A percentile compares a stretch with the other conserved stretches of the same genome.
Conservation (phyloP, 2,113 vertebrate species). For the Oreotrochilus melanogaster region DNA sequence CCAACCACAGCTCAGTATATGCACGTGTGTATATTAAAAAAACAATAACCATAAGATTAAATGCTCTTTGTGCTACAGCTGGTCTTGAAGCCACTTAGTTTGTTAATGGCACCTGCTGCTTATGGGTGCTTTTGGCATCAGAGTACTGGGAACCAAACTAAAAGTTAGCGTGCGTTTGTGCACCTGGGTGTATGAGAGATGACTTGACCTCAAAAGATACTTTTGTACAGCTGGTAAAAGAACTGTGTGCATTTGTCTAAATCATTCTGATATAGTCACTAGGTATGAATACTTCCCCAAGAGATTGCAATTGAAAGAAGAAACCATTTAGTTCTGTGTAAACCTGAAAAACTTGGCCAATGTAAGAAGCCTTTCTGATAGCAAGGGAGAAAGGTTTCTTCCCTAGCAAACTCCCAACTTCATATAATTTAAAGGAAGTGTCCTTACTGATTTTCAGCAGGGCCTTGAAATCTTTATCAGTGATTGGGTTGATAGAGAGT, state of each 20-base stretch:
- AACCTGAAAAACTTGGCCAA: not conserved
- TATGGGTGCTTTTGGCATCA: not conserved
- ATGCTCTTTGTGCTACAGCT: not conserved
- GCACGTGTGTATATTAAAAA: not conserved
- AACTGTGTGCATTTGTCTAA: not conserved
- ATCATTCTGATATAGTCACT: not conserved
- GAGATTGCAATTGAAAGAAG: not conserved
- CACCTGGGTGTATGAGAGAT: not conserved
- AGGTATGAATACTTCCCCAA: not conserved
- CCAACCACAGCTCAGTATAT: not conserved
- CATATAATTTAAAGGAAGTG: not conserved
- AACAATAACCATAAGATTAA: not conserved
- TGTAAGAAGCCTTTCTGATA: not conserved
- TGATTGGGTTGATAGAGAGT: not conserved
- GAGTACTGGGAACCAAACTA: not conserved
- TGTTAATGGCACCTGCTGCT: not conserved
- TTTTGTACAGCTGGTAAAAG: not conserved
- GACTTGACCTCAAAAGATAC: not conserved
- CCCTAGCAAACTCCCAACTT: not conserved
- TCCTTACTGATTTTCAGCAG: not conserved
- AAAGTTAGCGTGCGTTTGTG: not conserved
- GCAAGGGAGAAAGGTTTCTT: not conserved
- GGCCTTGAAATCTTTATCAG: not conserved
- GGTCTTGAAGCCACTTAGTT: not conserved
- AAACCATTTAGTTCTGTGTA: not conserved